These are phyloP conservation scores for Operophtera brumata DNA, from an alignment of 2,888 invertebrate genomes.

Conservation along the genomic window DNA sequence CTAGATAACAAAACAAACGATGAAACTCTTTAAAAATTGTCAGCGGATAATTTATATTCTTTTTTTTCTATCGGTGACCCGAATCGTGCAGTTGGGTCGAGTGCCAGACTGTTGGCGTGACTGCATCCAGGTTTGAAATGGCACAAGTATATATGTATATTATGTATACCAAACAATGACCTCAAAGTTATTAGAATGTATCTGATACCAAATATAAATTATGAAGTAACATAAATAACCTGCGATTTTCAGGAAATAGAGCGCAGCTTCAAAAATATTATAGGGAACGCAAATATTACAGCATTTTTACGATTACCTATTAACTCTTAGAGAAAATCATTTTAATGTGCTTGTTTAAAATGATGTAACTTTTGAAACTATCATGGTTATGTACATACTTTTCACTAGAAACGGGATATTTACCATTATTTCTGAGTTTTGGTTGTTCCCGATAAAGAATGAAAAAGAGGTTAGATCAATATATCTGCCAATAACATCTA, in stretches of 20 bases:
- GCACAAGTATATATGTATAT: not conserved
- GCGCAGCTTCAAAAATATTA: not conserved
- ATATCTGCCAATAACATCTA: too few relatives aligned
- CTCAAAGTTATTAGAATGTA: too few relatives aligned
- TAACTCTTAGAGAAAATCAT: too few relatives aligned
- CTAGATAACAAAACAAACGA: conserved; percentile 11
- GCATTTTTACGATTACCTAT: conserved; percentile 3
- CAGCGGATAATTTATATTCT: not conserved
- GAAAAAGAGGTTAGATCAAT: too few relatives aligned
- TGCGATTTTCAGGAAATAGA: not conserved
- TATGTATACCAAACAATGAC: too few relatives aligned
- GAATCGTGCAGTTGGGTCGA: conserved; percentile 46
- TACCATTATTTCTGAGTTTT: too few relatives aligned
- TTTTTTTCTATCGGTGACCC: conserved; percentile 56
- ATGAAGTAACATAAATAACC: not conserved
- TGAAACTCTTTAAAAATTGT: not conserved
- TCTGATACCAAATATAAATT: too few relatives aligned
- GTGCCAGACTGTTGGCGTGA: conserved; percentile 50
- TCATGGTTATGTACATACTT: too few relatives aligned
- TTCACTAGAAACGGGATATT: too few relatives aligned
- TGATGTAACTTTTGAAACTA: too few relatives aligned
- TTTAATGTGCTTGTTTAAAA: too few relatives aligned
- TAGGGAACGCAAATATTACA: not conserved
- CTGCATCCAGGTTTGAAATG: conserved; percentile 39
- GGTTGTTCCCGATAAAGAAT: too few relatives aligned